These are phyloP conservation scores for Aphelenchoides avenae DNA, from an alignment of 1,140 invertebrate genomes.

Conservation along the genomic window DNA sequence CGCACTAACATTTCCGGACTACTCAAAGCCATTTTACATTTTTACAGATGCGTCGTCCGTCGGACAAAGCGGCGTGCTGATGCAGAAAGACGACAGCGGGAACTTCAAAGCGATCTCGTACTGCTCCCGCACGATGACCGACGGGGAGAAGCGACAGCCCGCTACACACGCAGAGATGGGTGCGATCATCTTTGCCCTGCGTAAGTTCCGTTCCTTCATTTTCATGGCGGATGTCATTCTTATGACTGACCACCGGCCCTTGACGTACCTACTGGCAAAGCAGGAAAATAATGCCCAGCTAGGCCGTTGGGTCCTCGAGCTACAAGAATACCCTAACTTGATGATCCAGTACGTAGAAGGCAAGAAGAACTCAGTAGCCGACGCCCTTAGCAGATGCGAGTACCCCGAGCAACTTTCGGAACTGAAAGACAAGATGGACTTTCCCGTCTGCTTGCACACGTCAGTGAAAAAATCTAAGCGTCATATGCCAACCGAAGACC, in stretches of 20 bases:
- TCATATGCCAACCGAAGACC: no score
- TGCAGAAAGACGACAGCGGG: constrained; percentile 8
- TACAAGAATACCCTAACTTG: constrained; percentile 13
- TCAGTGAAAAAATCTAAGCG: no score
- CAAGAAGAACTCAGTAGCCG: constrained; percentile 3
- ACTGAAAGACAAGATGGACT: constrained; percentile 9
- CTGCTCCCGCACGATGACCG: constrained; percentile 4
- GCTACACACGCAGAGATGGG: constrained; percentile 13
- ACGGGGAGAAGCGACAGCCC: constrained; percentile 5
- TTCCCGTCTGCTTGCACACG: constrained; percentile 15
- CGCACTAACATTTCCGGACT: constrained; percentile 20
- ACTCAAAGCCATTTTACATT: constrained; percentile 21
- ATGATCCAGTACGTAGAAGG: constrained; percentile 10
- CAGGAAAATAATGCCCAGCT: constrained; percentile 4
- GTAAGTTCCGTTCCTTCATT: constrained; percentile 21
- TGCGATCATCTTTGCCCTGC: constrained; percentile 12
- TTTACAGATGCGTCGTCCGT: constrained; percentile 26
- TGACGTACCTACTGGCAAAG: constrained; percentile 17
- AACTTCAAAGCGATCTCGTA: constrained; percentile 17
- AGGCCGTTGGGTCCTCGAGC: constrained; percentile 20
- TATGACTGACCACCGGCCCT: constrained; percentile 20
- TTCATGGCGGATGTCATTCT: constrained; percentile 15
- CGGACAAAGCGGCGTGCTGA: constrained; percentile 10
- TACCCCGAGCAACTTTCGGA: neutral
- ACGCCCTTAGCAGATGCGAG: neutral